phyloP scores from a whole-genome alignment of 2,888 invertebrate species.

The Euzophera pinguis region DNA sequence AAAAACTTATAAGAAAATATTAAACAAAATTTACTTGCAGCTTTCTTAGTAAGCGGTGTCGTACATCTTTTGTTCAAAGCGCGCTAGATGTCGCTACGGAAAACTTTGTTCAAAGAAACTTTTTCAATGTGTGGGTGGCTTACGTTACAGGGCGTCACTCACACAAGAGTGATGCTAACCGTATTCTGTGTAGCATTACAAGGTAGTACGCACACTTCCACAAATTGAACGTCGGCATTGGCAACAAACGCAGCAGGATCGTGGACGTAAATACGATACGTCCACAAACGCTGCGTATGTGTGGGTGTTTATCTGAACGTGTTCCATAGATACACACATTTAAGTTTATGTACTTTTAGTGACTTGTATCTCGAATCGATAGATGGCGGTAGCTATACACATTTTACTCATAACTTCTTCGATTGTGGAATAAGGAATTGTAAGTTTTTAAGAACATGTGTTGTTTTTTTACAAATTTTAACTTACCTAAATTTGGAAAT shows the following conservation, averaged over 20 bases:
- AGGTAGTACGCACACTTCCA: conserved; percentile 32
- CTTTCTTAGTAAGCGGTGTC: conserved; percentile 41
- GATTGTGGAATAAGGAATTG: too few species aligned
- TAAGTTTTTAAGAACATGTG: too few species aligned
- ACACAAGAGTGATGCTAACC: conserved; percentile 28
- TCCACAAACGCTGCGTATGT: conserved; percentile 26
- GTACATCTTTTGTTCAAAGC: conserved; percentile 34
- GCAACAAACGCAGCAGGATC: neutral
- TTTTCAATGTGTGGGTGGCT: conserved; percentile 41
- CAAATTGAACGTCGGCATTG: conserved; percentile 4
- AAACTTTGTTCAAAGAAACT: conserved; percentile 45
- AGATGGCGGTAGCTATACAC: conserved; percentile 48
- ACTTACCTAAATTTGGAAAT: too few species aligned
- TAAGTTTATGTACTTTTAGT: conserved; percentile 23
- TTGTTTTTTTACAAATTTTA: too few species aligned
- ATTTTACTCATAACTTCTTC: neutral
- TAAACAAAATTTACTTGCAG: conserved; percentile 22
- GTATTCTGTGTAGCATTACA: conserved; percentile 30
- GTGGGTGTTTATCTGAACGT: conserved; percentile 20
- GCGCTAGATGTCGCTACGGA: conserved; percentile 65
- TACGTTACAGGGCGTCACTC: conserved; percentile 30
- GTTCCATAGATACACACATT: conserved; percentile 26
- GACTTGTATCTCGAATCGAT: conserved; percentile 21
- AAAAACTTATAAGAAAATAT: neutral
- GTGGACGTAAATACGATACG: conserved; percentile 24